Evolutionary conservation across 2,888 invertebrate species (phyloP), one percentile per base, ranked within the genome.

Genomic region (Steinernema hermaphroditum): DNA sequence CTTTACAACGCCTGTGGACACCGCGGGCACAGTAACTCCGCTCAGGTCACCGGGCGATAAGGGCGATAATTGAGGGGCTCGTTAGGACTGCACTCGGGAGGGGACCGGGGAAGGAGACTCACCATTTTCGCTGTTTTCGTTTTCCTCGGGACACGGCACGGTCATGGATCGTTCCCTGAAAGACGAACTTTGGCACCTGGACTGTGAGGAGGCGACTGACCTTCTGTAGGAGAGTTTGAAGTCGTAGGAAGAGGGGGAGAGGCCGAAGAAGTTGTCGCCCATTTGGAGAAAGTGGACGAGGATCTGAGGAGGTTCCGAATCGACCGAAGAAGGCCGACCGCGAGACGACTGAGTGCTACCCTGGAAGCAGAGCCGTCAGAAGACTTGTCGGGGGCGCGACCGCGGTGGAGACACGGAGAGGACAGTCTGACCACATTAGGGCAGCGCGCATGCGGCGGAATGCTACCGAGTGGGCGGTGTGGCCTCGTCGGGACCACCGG

Each of bases 81-180:
- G n/a, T n/a, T n/a, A n/a, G n/a, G n/a, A n/a, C 37, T 37, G 37
- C 6, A 37, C 37, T 37, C 37, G 37, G 37, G 12, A 4, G 4
- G 12, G 37, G 37, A 12, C 12, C 37, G 12, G n/a, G n/a, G n/a
- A n/a, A n/a, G 6, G 27, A 24, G 2, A 62, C 62, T 62, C 62
- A 62, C 62, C 62, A 16, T 32, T 32, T 62, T 62, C 62, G n/a
- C 2, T 62, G 62, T 16, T 32, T 16, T 62, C 62, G 29, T 62
- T 16, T 16, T 41, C 43, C 43, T 41, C 43, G 43, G 16, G 54
- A 14, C 19, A 54, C 62, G 62, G 62, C 16, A 14, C 62, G 29
- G 62, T 62, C 62, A 62, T 62, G 27, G 62, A 12, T 8, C 62
- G 62, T 29, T 29, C 29, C 27, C 62, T 62, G 62, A 62, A 62